These are phyloP conservation scores for Acanthosepion pharaonis DNA, from an alignment of 2,888 invertebrate genomes.

Conservation along the genomic window DNA sequence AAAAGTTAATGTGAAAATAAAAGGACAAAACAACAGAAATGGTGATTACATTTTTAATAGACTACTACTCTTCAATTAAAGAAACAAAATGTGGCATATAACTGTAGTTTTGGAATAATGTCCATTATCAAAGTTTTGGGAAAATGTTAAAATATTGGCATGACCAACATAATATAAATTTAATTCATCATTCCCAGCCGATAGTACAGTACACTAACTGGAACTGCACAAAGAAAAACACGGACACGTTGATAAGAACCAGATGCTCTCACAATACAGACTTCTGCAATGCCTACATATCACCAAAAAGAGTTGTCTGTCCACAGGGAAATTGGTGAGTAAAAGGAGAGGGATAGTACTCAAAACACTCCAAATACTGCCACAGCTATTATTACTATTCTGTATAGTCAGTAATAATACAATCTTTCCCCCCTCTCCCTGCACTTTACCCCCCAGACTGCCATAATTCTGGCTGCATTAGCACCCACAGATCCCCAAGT, in stretches of 20 bases:
- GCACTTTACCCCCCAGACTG: neutral
- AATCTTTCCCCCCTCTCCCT: neutral
- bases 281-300: neutral
- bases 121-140: neutral
- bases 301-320: conserved; percentile 20
- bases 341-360: neutral
- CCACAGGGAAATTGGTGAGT: neutral
- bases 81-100: neutral
- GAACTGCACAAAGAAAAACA: neutral
- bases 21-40: neutral
- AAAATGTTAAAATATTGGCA: neutral
- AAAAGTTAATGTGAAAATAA: neutral
- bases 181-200: neutral
- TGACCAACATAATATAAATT: conserved; percentile 4
- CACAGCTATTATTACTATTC: conserved; percentile 33
- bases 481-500: neutral
- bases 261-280: neutral
- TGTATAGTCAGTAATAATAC: neutral
- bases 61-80: neutral
- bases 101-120: neutral
- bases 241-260: neutral
- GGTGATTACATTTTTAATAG: neutral
- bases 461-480: conserved; percentile 17
- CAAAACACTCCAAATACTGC: neutral
- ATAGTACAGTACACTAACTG: neutral